A percentile compares a stretch with the other conserved stretches of the same genome.
These are phyloP conservation scores for Drosophila lutescens DNA, from an alignment of 2,888 invertebrate genomes.

Conservation along the genomic window DNA sequence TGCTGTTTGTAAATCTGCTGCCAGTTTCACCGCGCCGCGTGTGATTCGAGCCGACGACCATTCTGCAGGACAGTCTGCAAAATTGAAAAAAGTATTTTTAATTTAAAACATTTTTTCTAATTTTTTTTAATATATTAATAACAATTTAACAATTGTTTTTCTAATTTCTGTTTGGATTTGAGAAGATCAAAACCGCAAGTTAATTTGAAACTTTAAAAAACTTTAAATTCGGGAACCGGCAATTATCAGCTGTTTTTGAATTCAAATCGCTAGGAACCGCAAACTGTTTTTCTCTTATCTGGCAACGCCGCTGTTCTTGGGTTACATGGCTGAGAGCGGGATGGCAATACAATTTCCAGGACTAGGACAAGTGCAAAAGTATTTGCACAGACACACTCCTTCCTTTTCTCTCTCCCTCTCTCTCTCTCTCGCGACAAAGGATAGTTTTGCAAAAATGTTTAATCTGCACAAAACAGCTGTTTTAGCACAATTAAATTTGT, in stretches of 20 bases:
- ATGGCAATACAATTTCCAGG: conserved; percentile 20
- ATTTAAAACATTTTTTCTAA: too few relatives aligned
- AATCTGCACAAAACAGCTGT: conserved; percentile 17
- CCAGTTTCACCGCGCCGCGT: conserved; percentile 83
- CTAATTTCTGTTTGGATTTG: background rate
- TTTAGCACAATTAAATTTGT: conserved; percentile 1
- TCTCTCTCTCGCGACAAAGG: conserved; percentile 3
- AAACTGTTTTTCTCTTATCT: background rate
- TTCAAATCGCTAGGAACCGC: background rate
- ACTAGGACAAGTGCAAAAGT: conserved; percentile 38
- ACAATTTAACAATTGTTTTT: too few relatives aligned
- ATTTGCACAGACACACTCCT: conserved; percentile 2
- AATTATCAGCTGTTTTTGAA: conserved; percentile 28
- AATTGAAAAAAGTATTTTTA: background rate
- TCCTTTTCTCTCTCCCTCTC: background rate
- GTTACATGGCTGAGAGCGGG: conserved; percentile 16
- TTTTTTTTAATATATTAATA: background rate
- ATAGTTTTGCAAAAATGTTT: conserved; percentile 10
- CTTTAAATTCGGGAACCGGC: background rate
- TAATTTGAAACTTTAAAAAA: too few relatives aligned
- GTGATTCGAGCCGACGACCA: conserved; percentile 84
- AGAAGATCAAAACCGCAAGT: background rate
- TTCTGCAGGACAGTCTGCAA: conserved; percentile 75
- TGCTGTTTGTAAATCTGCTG: conserved; percentile 74
- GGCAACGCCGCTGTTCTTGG: conserved; percentile 12